These are phyloP conservation scores for Illadopsis cleaveri DNA, from an alignment of 2,113 vertebrate genomes.

Conservation along the genomic window DNA sequence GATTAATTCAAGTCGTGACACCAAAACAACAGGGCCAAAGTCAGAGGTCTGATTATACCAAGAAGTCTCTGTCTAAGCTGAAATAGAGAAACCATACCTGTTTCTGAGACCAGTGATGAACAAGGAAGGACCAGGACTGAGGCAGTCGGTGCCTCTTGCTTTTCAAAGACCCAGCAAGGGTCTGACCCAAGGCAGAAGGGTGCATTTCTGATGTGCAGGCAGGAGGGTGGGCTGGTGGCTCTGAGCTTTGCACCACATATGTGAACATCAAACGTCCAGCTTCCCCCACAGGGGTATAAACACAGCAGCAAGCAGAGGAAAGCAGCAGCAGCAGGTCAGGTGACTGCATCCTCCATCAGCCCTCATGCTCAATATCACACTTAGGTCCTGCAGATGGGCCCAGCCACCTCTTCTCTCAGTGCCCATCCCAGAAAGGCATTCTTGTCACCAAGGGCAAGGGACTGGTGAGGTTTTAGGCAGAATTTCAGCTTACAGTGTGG, in stretches of 20 bases:
- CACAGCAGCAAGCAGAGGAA: not conserved
- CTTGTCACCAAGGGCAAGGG: not conserved
- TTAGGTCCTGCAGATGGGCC: not conserved
- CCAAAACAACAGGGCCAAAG: no score
- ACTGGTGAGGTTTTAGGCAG: not conserved
- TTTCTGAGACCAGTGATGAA: no score
- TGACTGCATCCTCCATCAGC: not conserved
- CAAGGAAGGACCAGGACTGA: no score
- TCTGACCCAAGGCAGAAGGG: not conserved
- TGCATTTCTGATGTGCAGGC: not conserved
- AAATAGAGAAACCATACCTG: no score
- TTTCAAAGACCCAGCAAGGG: not conserved
- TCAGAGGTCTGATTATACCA: no score
- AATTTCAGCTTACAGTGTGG: not conserved
- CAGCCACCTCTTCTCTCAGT: accelerated
- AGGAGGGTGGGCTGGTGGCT: not conserved
- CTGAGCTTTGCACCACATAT: not conserved
- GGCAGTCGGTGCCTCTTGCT: no score
- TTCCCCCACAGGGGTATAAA: not conserved
- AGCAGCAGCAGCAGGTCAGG: not conserved
- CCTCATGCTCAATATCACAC: not conserved
- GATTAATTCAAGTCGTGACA: no score
- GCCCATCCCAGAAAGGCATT: not conserved
- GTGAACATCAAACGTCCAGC: not conserved
- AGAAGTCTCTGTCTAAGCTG: no score